Evolutionary conservation across 2,888 invertebrate genomes (phyloP).

Genomic region (Cabera pusaria): DNA sequence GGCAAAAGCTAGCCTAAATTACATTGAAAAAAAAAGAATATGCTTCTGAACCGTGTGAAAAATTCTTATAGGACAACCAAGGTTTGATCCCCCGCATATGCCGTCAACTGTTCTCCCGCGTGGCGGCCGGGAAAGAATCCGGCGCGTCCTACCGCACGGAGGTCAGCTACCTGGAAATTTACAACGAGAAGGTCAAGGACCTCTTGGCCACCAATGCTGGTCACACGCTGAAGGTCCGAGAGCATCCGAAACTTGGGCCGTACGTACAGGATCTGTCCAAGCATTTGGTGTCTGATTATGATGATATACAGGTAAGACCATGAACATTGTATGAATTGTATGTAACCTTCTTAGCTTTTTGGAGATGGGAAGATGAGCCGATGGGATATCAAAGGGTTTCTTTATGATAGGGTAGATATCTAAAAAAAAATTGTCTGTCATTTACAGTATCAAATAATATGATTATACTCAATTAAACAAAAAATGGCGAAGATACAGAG

Average conservation of each 20-base stretch:
- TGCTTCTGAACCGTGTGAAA: too few relatives aligned
- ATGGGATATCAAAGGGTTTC: too few relatives aligned
- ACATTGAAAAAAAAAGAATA: too few relatives aligned
- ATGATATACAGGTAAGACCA: slow-evolving; percentile 93
- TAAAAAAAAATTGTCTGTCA: too few relatives aligned
- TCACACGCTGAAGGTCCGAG: slow-evolving; percentile 89
- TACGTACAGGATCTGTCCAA: slow-evolving; percentile 94
- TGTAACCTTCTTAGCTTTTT: too few relatives aligned
- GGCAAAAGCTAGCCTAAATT: too few relatives aligned
- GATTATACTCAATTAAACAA: too few relatives aligned
- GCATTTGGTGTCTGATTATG: slow-evolving; percentile 93
- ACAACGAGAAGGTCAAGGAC: slow-evolving; percentile 92
- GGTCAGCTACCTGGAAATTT: slow-evolving; percentile 93
- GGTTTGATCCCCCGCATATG: slow-evolving; percentile 94
- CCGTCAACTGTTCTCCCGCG: slow-evolving; percentile 91
- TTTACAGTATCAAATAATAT: too few relatives aligned
- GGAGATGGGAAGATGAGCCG: too few relatives aligned
- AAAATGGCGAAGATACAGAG: too few relatives aligned
- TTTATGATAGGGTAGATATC: too few relatives aligned
- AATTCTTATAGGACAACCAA: slow-evolving; percentile 87
- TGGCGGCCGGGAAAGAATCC: slow-evolving; percentile 91
- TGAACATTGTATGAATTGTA: too few relatives aligned
- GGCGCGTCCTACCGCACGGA: slow-evolving; percentile 93
- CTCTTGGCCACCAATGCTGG: slow-evolving; percentile 84
- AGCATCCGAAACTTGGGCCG: slow-evolving; percentile 91